Conservation (phyloP, 2,797 vertebrate genomes). For the Enteromius trimaculatus region DNA sequence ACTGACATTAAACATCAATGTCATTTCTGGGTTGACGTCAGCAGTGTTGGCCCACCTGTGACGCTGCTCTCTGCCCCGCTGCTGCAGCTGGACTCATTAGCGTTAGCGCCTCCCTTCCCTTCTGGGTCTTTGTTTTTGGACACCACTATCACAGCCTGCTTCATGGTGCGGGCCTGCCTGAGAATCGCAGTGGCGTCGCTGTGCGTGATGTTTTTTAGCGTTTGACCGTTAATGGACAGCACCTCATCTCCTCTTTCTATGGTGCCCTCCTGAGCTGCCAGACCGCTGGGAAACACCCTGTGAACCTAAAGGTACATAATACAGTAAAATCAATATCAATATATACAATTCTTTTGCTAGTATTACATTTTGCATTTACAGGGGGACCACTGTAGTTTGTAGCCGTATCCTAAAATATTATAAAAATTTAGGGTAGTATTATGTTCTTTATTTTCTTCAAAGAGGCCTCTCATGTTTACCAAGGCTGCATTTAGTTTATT, state of each 20-base stretch:
- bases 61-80: conserved; percentile 41
- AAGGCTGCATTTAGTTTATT: not conserved
- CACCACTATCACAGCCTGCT: conserved; percentile 88
- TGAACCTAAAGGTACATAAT: conserved; percentile 82
- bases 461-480: not conserved
- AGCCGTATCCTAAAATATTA: not conserved
- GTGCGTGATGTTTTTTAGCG: conserved; percentile 84
- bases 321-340: not conserved
- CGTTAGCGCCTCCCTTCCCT: conserved; percentile 14
- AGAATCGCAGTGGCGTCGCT: conserved; percentile 81
- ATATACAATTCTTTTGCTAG: not conserved
- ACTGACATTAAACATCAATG: not conserved
- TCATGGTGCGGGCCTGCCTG: conserved; percentile 82
- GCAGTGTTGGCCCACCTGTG: conserved; percentile 52
- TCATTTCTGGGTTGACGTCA: not conserved
- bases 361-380: not conserved
- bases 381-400: not conserved
- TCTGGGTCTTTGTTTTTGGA: conserved; percentile 74
- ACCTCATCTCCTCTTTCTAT: conserved; percentile 92
- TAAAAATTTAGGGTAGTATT: not conserved
- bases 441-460: not conserved
- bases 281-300: conserved; percentile 86
- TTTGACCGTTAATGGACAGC: conserved; percentile 92
- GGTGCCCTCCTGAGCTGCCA: conserved; percentile 93
- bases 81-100: conserved; percentile 46